Base-by-base conservation (phyloP, 1,140 invertebrate species). In the Trissolcus basalis region DNA sequence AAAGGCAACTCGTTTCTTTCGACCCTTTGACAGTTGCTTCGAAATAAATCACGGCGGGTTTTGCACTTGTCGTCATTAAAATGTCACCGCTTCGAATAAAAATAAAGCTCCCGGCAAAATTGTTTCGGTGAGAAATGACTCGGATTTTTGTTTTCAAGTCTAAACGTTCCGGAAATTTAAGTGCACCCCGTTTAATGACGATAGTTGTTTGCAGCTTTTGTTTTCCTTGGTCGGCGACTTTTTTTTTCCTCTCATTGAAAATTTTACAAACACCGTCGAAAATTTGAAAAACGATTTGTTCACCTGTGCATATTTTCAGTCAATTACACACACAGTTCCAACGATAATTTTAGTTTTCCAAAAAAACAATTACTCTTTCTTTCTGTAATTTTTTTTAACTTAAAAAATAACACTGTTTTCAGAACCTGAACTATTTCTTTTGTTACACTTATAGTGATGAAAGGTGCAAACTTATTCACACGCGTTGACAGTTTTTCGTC, bases 21-120 rank as follows among this genome's bases (percentile, higher is more conserved):
- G 53, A 50, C n/a, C 55, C 68, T 67, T 54, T 77, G 49, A 60
- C 45, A 36, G 11, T 27, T 45, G 45, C 15, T 44, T 53, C 43
- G 64, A 68, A 54, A 59, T 60, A 69, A 65, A 76, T 76, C 72
- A 50, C 48, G 41, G 19, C 64, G 53, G 47, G 64, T 55, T 67
- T 59, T 49, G 59, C 64, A 63, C 64, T 69, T 64, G 48, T 60
- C 65, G 55, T 70, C 73, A 76, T 76, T 76, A 76, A 76, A 75
- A 67, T 65, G 56, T 60, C 60, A 49, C 48, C 64, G 60, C 55
- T 61, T 63, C 44, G 47, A 65, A 71, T 72, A 58, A 71, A 64
- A 58, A 64, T 59, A 59, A 58, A 55, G 55, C 58, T 32, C 4
- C 45, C 33, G 47, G 58, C 51, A 35, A 63, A 74, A 75, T 68